Conservation (phyloP, 2,888 invertebrate species). For the Heliconius aoede region DNA sequence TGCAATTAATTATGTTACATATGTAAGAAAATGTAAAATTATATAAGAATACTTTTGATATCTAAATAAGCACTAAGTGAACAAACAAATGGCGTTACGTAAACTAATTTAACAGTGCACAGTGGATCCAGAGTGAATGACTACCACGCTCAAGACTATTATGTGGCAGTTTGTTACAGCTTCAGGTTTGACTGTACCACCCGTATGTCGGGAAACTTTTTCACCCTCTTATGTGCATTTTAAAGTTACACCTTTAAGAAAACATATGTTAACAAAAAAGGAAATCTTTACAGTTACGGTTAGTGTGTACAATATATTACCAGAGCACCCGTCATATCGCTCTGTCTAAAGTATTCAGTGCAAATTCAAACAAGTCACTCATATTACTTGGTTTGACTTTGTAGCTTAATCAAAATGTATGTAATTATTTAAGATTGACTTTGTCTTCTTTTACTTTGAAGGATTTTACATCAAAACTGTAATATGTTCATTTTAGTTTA, state of each 20-base stretch:
- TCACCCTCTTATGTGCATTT: constrained; percentile 9
- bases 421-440: background rate
- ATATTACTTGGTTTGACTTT: background rate
- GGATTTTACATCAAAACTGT: background rate
- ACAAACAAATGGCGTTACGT: constrained; percentile 73
- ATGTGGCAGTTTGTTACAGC: constrained; percentile 73
- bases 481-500: background rate
- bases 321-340: background rate
- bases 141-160: constrained; percentile 61
- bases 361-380: background rate
- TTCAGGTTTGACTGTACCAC: constrained; percentile 59
- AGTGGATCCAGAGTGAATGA: constrained; percentile 55
- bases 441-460: background rate
- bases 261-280: constrained; percentile 3
- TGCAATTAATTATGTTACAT: background rate
- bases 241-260: background rate
- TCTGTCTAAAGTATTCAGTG: background rate
- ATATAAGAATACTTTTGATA: background rate
- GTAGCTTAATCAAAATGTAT: background rate
- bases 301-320: background rate
- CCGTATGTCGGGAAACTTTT: constrained; percentile 25
- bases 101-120: constrained; percentile 81
- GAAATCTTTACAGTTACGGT: constrained; percentile 12
- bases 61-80: background rate
- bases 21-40: background rate